Evolutionary conservation across 1,140 invertebrate species (phyloP).

Genomic region (Scaptodrosophila lebanonensis): DNA sequence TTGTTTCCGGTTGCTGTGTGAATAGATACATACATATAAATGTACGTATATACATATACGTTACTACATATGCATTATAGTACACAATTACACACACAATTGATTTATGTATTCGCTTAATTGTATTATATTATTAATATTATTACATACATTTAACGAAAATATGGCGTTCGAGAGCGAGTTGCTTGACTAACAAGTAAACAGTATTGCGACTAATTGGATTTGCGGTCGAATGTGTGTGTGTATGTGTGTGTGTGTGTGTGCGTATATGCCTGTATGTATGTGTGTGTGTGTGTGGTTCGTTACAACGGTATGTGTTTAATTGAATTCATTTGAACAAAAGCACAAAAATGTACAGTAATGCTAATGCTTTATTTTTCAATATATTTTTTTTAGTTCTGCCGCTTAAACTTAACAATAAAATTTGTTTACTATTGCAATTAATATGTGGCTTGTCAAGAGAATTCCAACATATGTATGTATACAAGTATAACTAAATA

Average conservation of each 20-base stretch:
- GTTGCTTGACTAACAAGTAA: constrained; percentile 58
- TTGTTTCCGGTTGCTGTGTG: constrained; percentile 38
- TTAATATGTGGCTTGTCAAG: not conserved
- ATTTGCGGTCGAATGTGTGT: constrained; percentile 3
- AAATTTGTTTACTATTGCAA: constrained; percentile 1
- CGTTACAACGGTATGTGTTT: not conserved
- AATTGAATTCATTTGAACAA: constrained; percentile 60
- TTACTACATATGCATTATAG: constrained; percentile 66
- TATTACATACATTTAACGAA: constrained; percentile 65
- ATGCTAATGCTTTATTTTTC: constrained; percentile 29
- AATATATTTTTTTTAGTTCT: constrained; percentile 14
- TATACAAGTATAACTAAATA: constrained; percentile 39
- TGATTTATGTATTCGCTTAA: constrained; percentile 58
- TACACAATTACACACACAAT: constrained; percentile 64
- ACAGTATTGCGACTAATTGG: constrained; percentile 60
- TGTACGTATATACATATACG: constrained; percentile 33
- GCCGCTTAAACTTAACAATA: constrained; percentile 27
- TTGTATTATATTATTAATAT: constrained; percentile 56
- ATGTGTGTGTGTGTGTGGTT: not conserved
- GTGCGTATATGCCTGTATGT: constrained; percentile 4
- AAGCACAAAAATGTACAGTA: constrained; percentile 62
- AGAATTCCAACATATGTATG: not conserved
- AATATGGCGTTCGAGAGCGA: constrained; percentile 62
- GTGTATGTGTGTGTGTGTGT: constrained; percentile 12
- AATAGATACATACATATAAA: constrained; percentile 13